These are phyloP conservation scores for Microtus oregoni DNA, from an alignment of 2,113 vertebrate genomes.

Conservation along the genomic window DNA sequence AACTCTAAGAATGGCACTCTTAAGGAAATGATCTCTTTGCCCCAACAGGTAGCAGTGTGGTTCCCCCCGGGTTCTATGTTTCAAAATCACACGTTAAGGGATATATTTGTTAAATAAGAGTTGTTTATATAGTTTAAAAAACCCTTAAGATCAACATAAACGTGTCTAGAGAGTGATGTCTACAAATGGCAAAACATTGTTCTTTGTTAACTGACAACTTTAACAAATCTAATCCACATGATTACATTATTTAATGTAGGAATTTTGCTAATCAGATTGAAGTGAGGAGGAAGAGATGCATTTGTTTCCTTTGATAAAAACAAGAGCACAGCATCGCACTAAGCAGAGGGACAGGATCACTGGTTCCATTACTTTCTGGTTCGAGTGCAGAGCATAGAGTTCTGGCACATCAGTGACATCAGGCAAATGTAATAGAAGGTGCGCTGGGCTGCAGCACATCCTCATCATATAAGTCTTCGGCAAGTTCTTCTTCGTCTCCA, in stretches of 20 bases:
- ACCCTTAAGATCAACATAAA: background rate
- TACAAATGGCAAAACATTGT: constrained; percentile 34
- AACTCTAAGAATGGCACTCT: background rate
- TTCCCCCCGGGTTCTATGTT: background rate
- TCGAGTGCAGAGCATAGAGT: background rate
- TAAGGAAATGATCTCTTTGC: constrained; percentile 2
- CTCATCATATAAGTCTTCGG: constrained; percentile 94
- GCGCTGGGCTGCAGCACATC: constrained; percentile 91
- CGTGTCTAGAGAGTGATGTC: background rate
- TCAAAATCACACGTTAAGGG: background rate
- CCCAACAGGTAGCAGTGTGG: background rate
- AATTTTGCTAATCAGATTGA: constrained; percentile 29
- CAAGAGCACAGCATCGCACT: background rate
- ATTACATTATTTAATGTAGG: background rate
- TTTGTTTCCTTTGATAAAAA: background rate
- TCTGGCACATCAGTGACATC: background rate
- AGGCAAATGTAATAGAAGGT: constrained; percentile 87
- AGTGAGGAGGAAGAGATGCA: background rate
- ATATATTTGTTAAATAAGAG: constrained; percentile 42
- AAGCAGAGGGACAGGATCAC: background rate
- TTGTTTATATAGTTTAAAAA: background rate
- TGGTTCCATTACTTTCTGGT: background rate
- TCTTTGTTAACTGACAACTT: constrained; percentile 5
- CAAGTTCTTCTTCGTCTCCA: constrained; percentile 90
- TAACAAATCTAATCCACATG: background rate